Base-by-base conservation (phyloP, 1,140 invertebrate species). In the Calliopsis andreniformis region DNA sequence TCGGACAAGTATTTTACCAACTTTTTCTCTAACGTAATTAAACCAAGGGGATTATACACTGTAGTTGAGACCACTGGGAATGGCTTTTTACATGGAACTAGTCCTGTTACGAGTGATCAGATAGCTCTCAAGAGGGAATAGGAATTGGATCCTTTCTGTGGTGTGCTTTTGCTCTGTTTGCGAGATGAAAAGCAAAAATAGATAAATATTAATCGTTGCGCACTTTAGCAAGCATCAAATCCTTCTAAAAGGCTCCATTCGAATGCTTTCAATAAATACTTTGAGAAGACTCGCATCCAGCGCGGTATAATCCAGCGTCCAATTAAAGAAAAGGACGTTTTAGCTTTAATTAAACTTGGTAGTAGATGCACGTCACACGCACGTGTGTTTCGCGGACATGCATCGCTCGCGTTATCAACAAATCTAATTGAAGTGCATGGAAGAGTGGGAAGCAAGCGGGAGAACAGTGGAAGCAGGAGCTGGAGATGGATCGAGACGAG, bases 331-430 rank as follows among this genome's bases (percentile, higher is more conserved):
- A 77, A 45, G 45, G 35, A 16, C 45, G 16, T 72, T 47, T 53
- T 55, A 67, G 28, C 58, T 82, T 82, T 83, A 83, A 83, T 83
- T 82, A 82, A 83, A 83, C 49, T 43, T 35, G 62, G 42, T 59
- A 51, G 32, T 59, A 42, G 47, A 66, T 70, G 53, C 30, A 73
- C 42, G 76, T 56, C 64, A 49, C 58, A 64, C 71, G 76, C 71
- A 76, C 43, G 64, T 23, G 43, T 43, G 66, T 76, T 59, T 23
- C 42, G 49, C 35, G 39, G 39, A 49, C 62, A 66, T 42, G 70
- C 42, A 23, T 4, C 49, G 63, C 12, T 23, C 43, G 53, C 43
- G 70, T 56, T 82, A 78, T 83, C 79, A 70, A 70, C 64, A 66
- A 78, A 83, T 78, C 51, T 78, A 75, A 83, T 82, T 75, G 79